These are phyloP conservation scores for Gallinago nigripennis DNA, from an alignment of 2,797 vertebrate species.

Conservation along the genomic window DNA sequence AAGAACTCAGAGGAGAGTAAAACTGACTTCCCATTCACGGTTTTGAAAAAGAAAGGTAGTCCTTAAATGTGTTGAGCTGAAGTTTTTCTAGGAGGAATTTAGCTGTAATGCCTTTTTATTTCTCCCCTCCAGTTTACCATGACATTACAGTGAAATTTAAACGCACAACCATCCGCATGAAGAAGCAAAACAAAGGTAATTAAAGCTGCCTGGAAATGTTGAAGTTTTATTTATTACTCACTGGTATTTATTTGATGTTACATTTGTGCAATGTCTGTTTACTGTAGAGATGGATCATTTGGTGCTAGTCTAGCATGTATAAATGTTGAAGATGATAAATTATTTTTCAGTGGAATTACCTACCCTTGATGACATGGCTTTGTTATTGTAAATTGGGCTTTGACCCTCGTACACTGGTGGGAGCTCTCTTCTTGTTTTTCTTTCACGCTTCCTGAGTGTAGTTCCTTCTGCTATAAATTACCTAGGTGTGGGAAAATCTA, in stretches of 20 bases:
- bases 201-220: background rate
- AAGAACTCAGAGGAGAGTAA: background rate
- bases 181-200: constrained; percentile 86
- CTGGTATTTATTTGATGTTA: background rate
- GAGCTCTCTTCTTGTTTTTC: background rate
- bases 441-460: background rate
- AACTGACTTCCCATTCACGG: background rate
- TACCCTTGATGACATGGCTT: background rate
- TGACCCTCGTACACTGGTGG: background rate
- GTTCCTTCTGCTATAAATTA: background rate
- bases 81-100: background rate
- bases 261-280: background rate
- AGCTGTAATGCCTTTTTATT: background rate
- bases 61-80: background rate
- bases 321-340: background rate
- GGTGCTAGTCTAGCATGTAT: background rate
- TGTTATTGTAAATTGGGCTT: background rate
- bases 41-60: background rate
- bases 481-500: background rate
- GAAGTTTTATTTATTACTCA: background rate
- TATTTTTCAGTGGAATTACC: background rate
- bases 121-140: constrained; percentile 82
- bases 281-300: background rate
- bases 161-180: constrained; percentile 85
- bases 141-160: constrained; percentile 85